Conservation (phyloP, 53 echinoderm and acorn worm species). For the Henricia sp. region DNA sequence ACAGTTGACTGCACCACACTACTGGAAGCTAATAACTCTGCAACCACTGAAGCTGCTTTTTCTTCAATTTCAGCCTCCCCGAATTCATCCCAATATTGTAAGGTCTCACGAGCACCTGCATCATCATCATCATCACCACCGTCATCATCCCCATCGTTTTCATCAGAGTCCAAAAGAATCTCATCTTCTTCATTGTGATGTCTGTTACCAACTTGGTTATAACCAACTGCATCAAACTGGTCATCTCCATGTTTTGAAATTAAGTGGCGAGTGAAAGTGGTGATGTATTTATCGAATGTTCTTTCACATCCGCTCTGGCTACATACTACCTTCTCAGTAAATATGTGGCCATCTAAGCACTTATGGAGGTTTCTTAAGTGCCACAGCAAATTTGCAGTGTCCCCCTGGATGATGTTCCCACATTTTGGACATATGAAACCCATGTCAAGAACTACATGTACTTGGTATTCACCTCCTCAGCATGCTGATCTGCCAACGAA, state of each 20-base stretch:
- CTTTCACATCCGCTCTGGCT: conserved; percentile 50
- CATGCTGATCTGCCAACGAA: background rate
- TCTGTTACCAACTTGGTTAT: conserved; percentile 18
- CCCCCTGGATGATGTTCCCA: conserved; percentile 10
- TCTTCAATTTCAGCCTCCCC: conserved; percentile 33
- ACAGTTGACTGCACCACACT: conserved; percentile 22
- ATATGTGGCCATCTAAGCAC: conserved; percentile 29
- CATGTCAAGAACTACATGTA: conserved; percentile 35
- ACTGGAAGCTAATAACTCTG: conserved; percentile 19
- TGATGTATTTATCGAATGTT: conserved; percentile 52
- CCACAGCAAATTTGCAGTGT: conserved; percentile 43
- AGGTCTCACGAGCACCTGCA: conserved; percentile 33
- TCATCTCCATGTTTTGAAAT: conserved; percentile 39
- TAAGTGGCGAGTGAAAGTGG: conserved; percentile 48
- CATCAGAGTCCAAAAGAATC: conserved; percentile 5
- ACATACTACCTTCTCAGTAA: conserved; percentile 39
- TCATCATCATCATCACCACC: conserved; percentile 20
- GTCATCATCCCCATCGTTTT: conserved; percentile 37
- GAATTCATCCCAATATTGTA: conserved; percentile 60
- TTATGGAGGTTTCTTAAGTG: conserved; percentile 31
- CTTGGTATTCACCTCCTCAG: too few relatives aligned
- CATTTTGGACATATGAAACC: conserved; percentile 33
- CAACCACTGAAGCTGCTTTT: conserved; percentile 19
- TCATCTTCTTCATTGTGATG: background rate
- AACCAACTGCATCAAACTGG: background rate